Base-by-base conservation (phyloP, 2,888 invertebrate species). In the Rhamphomyia laevipes region DNA sequence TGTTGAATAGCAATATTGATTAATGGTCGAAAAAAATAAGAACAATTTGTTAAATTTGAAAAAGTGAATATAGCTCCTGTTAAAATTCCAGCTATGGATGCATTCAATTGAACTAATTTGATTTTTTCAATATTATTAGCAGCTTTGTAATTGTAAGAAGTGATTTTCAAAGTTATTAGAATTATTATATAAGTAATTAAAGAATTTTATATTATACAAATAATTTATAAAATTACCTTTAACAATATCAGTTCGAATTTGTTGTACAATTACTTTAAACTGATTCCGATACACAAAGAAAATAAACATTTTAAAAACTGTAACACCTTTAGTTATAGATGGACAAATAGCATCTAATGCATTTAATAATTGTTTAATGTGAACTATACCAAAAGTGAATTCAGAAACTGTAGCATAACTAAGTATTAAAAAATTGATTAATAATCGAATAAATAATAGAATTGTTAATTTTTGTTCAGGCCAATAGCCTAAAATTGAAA, bases 401-500 rank as follows among this genome's bases (percentile, higher is more conserved):
- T 42, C 23, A 10, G 1, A 4, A 10, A 27, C 3, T 23, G 42
- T 15, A 18, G 17, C 27, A n/a, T 9, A 23, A 27, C 9, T 13
- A 9, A 42, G 21, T n/a, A 23, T n/a, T 12, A 42, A 6, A 6
- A 3, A 18, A 42, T 42, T 42, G 2, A 23, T 9, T 9, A 23
- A 6, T n/a, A 17, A 21, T 15, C n/a, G 4, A 3, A 42, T 42
- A n/a, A 11, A 15, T 15, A 23, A 11, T 6, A 4, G 1, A 15
- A 48, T 44, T 9, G 52, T 59, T 6, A 53, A 50, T 37, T 57
- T 43, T 42, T 58, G 53, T 46, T 61, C 61, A 44, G 65, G 65
- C 59, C 64, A 64, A 33, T 59, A 60, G 1, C 65, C 65, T 41
- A 66, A 57, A n/a, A 60, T n/a, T 9, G 52, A 47, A 9, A 65